These are phyloP conservation scores for Gymnothorax reevesii DNA, from an alignment of 2,797 vertebrate species.

Conservation along the genomic window DNA sequence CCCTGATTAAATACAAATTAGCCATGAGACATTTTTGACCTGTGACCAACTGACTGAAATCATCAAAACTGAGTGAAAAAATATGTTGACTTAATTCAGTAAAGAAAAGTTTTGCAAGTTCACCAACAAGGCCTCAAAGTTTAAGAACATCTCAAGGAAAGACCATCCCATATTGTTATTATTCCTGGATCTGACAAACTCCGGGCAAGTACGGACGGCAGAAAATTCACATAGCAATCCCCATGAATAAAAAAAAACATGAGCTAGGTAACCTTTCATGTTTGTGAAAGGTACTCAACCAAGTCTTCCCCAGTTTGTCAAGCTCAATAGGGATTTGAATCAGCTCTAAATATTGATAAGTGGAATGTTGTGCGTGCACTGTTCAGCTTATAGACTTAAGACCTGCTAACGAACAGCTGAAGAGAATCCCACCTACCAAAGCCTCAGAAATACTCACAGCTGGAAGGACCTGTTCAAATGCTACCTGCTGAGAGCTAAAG, in stretches of 20 bases:
- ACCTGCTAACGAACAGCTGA: neutral
- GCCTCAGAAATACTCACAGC: slow-evolving; percentile 1
- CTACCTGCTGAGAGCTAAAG: too few relatives aligned
- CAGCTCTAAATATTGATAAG: neutral
- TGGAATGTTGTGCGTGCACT: too few relatives aligned
- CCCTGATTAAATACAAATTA: too few relatives aligned
- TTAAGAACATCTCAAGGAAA: too few relatives aligned
- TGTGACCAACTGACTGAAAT: too few relatives aligned
- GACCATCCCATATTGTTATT: neutral
- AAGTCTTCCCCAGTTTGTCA: neutral
- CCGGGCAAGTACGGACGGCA: neutral
- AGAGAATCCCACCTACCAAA: neutral
- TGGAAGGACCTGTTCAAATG: neutral
- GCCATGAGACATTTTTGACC: too few relatives aligned
- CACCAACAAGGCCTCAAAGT: neutral
- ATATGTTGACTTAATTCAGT: too few relatives aligned
- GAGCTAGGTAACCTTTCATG: neutral
- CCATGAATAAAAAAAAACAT: neutral
- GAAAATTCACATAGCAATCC: neutral
- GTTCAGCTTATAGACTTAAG: neutral
- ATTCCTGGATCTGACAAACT: neutral
- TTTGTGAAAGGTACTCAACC: neutral
- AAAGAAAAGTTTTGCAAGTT: neutral
- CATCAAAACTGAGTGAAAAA: too few relatives aligned
- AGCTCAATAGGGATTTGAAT: neutral